Percentiles rank a stretch among this genome's conserved stretches.
Conservation (phyloP, 2,888 invertebrate species). For the Drosophila pseudotalamancana region DNA sequence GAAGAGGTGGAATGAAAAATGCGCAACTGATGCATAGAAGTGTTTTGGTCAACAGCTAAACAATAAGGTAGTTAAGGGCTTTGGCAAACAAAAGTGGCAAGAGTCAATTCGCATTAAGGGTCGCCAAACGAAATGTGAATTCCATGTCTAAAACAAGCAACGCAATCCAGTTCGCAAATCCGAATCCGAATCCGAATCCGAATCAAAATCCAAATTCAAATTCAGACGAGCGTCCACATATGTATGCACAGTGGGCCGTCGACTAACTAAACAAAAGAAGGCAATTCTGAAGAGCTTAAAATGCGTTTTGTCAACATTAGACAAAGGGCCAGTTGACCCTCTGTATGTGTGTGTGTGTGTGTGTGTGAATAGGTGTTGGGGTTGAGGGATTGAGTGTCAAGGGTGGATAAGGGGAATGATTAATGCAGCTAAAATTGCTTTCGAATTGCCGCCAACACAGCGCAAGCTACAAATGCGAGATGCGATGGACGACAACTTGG, state of each 20-base stretch:
- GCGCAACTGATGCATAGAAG: constrained; percentile 27
- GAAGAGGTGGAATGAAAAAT: constrained; percentile 12
- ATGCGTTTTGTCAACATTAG: constrained; percentile 82
- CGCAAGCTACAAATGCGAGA: constrained; percentile 28
- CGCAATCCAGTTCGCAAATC: background rate
- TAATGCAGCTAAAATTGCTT: constrained; percentile 79
- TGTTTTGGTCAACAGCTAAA: constrained; percentile 38
- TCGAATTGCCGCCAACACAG: constrained; percentile 65
- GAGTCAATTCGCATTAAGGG: constrained; percentile 40
- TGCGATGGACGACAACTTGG: constrained; percentile 31
- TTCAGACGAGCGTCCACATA: constrained; percentile 34
- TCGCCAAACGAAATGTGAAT: background rate
- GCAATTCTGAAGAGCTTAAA: constrained; percentile 76
- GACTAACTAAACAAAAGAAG: constrained; percentile 70
- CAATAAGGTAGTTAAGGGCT: constrained; percentile 45
- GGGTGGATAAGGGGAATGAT: constrained; percentile 62
- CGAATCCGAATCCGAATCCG: constrained; percentile 7
- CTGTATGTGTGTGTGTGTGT: background rate
- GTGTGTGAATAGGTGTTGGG: background rate
- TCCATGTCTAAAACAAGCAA: too few relatives aligned
- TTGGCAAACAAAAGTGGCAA: constrained; percentile 41
- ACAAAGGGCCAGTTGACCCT: constrained; percentile 29
- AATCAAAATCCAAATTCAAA: constrained; percentile 48
- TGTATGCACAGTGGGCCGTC: constrained; percentile 29
- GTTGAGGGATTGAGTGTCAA: constrained; percentile 26